Conservation (phyloP, 2,797 vertebrate genomes). For the Hybognathus amarus region DNA sequence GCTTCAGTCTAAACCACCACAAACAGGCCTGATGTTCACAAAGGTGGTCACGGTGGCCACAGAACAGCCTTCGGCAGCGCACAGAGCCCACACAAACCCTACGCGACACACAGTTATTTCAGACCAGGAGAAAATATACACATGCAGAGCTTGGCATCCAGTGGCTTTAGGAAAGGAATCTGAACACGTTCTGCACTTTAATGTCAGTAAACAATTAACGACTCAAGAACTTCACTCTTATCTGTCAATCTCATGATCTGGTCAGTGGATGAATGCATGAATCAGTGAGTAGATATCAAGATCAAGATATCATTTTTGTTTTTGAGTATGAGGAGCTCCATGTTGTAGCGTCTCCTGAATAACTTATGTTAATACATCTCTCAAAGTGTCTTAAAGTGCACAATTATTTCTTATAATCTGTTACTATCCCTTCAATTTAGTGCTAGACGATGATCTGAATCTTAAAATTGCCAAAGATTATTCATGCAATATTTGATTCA, state of each 20-base stretch:
- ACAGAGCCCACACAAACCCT: constrained; percentile 67
- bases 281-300: not conserved
- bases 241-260: not conserved
- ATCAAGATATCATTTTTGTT: not conserved
- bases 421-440: not conserved
- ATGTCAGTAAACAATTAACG: constrained; percentile 3
- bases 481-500: not conserved
- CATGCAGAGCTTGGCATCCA: constrained; percentile 30
- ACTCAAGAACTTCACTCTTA: not conserved
- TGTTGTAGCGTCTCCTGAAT: not conserved
- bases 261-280: not conserved
- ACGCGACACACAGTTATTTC: constrained; percentile 69
- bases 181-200: constrained; percentile 24
- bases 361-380: not conserved
- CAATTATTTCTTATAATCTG: not conserved
- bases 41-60: constrained; percentile 47
- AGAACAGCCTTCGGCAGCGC: constrained; percentile 68
- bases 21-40: constrained; percentile 46
- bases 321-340: not conserved
- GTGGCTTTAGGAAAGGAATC: constrained; percentile 22
- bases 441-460: not conserved
- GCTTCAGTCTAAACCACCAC: constrained; percentile 42
- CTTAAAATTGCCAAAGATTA: not conserved
- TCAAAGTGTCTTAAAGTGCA: no score
- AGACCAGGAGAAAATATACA: constrained; percentile 66